Evolutionary conservation across 2,797 vertebrate species (phyloP), one percentile per base, ranked within the genome.

Genomic region (Rhyacichthys aspro): DNA sequence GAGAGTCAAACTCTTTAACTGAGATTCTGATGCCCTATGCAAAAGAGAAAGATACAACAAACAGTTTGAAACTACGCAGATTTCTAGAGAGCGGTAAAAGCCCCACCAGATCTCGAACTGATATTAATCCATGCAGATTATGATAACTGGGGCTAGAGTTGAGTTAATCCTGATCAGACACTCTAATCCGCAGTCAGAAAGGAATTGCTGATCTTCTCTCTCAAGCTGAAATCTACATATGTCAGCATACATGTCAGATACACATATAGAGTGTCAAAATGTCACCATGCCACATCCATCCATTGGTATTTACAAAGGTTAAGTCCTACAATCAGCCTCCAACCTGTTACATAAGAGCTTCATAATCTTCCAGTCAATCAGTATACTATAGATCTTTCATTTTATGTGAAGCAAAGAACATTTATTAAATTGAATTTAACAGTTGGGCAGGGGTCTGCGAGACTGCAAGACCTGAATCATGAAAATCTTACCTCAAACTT

Each of bases 1-100:
- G 95, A 8, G 93, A 92, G 1, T 96, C 95, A 78, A 98, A 98
- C 72, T 98, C 95, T 7, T 96, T 94, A 0, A 95, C 78, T 8
- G 84, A 91, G 50, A 94, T 83, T 74, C 94, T 95, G 92, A 97
- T 93, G 58, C 93, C 93, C 96, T 98, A 85, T 14, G 43, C 5
- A 19, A 34, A 23, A 63, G 15, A 55, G 9, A 63, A 33, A 62
- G 19, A 55, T 18, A 42, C n/a, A n/a, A 63, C 4, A 59, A 63
- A 78, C 53, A 58, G 53, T 70, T 55, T 70, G 64, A 83, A 74
- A 79, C 53, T 43, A 42, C 23, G 14, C 16, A 38, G 63, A 54
- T 86, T 79, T 84, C 78, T 82, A 53, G 73, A 87, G 52, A 83
- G 83, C 17, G 11, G 47, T 67, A 72, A 79, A 85, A 81, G 63